These are phyloP conservation scores for Melipona quadrifasciata DNA, from an alignment of 1,140 invertebrate species.

Conservation along the genomic window DNA sequence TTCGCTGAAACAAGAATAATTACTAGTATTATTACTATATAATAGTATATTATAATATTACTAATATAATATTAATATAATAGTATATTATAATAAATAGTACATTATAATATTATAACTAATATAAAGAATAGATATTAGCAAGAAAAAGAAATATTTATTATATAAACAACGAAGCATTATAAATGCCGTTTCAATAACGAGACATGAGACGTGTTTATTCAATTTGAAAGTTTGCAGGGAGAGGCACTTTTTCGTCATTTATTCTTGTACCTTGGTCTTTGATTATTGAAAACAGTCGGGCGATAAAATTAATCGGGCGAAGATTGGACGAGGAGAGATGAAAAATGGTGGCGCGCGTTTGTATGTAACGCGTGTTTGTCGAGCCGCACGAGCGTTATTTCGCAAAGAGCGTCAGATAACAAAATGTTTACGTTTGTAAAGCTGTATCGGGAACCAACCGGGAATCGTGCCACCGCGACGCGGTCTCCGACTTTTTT, in stretches of 20 bases:
- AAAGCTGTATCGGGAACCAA: background rate
- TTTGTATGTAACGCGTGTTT: background rate
- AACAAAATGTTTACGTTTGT: constrained; percentile 3
- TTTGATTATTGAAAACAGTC: constrained; percentile 31
- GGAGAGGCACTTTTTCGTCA: background rate
- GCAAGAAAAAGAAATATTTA: background rate
- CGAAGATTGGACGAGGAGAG: constrained; percentile 10
- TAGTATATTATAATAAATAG: too few species aligned
- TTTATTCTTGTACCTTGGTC: constrained; percentile 25
- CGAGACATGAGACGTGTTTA: background rate
- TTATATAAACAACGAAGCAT: background rate
- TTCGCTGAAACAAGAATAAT: background rate
- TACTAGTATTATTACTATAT: background rate
- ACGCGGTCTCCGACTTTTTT: background rate
- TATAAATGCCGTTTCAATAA: background rate
- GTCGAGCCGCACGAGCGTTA: background rate
- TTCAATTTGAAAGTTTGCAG: background rate
- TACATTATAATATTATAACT: too few species aligned
- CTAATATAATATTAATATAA: too few species aligned
- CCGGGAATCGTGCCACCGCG: background rate
- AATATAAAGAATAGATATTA: background rate
- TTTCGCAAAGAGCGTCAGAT: constrained; percentile 19
- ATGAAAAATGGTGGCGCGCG: background rate
- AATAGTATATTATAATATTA: background rate
- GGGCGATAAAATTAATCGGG: constrained; percentile 37